Evolutionary conservation across 1,140 invertebrate genomes (phyloP).

Genomic region (Drosophila pseudoobscura): DNA sequence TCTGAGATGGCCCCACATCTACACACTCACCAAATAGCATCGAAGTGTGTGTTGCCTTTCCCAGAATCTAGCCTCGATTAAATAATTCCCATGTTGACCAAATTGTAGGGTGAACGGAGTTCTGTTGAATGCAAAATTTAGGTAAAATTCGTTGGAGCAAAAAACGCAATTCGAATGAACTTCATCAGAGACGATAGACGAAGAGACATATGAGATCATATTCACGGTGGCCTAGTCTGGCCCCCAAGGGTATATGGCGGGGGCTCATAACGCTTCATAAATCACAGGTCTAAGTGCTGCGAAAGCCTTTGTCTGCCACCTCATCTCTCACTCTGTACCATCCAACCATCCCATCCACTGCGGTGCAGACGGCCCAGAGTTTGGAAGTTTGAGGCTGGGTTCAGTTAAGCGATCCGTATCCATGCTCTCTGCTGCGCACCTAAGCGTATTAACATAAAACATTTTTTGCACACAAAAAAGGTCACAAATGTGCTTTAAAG

Average conservation of each 20-base stretch:
- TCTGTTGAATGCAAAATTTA: conserved; percentile 12
- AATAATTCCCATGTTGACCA: conserved; percentile 34
- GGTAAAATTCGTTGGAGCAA: neutral
- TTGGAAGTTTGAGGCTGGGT: conserved; percentile 24
- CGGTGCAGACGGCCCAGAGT: conserved; percentile 28
- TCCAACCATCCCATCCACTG: too few species aligned
- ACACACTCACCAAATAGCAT: conserved; percentile 8
- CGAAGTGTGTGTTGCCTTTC: conserved; percentile 16
- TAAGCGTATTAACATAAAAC: conserved; percentile 51
- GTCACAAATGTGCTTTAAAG: conserved; percentile 18
- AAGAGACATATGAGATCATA: conserved; percentile 86
- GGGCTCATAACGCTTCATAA: conserved; percentile 36
- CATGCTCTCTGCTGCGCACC: conserved; percentile 20
- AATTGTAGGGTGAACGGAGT: conserved; percentile 11
- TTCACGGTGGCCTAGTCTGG: conserved; percentile 84
- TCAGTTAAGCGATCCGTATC: conserved; percentile 32
- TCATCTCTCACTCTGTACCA: conserved; percentile 2
- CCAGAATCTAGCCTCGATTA: conserved; percentile 31
- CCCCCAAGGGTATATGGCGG: conserved; percentile 61
- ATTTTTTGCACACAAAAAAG: conserved; percentile 30
- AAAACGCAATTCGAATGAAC: conserved; percentile 18
- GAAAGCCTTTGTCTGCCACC: conserved; percentile 64
- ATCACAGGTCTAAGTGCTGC: conserved; percentile 64
- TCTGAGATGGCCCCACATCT: neutral
- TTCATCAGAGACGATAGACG: conserved; percentile 22